Conservation (phyloP, 2,113 vertebrate genomes). For the Amphilophus citrinellus region DNA sequence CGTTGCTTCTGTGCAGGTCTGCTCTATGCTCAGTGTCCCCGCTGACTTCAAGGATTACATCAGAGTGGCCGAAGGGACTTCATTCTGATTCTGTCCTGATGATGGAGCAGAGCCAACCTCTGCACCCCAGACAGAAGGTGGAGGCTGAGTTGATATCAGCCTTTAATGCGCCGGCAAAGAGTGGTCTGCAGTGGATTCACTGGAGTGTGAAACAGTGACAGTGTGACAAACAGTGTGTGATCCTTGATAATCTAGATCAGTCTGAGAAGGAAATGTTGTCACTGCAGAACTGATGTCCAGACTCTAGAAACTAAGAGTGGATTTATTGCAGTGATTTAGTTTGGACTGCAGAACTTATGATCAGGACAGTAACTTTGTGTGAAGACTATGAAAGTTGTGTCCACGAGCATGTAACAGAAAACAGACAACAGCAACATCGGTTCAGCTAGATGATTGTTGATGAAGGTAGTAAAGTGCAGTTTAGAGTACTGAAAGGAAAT, state of each 20-base stretch:
- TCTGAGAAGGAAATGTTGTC: background rate
- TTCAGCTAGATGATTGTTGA: background rate
- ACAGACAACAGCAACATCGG: background rate
- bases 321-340: background rate
- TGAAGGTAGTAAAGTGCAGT: background rate
- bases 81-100: constrained; percentile 72
- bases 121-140: background rate
- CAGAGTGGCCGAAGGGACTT: constrained; percentile 58
- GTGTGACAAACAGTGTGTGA: background rate
- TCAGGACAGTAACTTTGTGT: background rate
- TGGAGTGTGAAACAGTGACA: background rate
- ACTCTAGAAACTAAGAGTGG: background rate
- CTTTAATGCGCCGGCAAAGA: background rate
- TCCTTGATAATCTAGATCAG: background rate
- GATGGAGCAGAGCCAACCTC: background rate
- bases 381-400: background rate
- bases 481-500: background rate
- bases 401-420: background rate
- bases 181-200: background rate
- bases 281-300: background rate
- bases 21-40: constrained; percentile 71
- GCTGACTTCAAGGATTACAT: constrained; percentile 75
- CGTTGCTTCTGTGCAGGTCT: constrained; percentile 58
- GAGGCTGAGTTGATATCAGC: accelerated
- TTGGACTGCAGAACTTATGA: background rate